A percentile compares a stretch with the other conserved stretches of the same genome.
phyloP scores from a whole-genome alignment of 2,888 invertebrate genomes.

The Callyntrura guangdongensis region DNA sequence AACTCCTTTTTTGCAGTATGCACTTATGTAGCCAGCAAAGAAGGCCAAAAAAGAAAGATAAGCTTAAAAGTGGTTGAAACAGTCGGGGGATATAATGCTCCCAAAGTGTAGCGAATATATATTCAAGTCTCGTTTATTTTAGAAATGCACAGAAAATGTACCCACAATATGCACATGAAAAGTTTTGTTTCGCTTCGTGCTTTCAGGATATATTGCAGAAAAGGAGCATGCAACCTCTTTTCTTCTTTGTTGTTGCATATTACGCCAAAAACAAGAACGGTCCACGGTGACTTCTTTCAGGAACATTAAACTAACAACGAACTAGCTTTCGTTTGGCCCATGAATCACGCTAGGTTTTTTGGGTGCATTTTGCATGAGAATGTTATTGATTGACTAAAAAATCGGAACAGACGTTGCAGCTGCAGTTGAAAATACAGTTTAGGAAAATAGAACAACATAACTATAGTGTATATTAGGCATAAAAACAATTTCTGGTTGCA shows the following conservation, averaged over 20 bases:
- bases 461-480: too few relatives aligned
- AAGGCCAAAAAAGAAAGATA: too few relatives aligned
- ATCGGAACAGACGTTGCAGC: not conserved
- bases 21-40: not conserved
- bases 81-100: too few relatives aligned
- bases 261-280: not conserved
- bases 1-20: constrained; percentile 29
- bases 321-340: constrained; percentile 19
- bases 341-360: constrained; percentile 10
- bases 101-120: not conserved
- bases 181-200: constrained; percentile 31
- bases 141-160: constrained; percentile 21
- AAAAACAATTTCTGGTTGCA: too few relatives aligned
- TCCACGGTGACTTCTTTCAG: too few relatives aligned
- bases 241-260: constrained; percentile 15
- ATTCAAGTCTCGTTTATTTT: not conserved
- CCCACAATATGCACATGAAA: constrained; percentile 23
- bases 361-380: not conserved
- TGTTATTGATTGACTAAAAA: not conserved
- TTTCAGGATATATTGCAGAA: not conserved
- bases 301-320: constrained; percentile 43
- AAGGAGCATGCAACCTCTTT: constrained; percentile 9
- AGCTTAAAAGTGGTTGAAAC: too few relatives aligned
- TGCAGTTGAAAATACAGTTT: not conserved
- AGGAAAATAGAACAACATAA: not conserved